Conservation (phyloP, 2,797 vertebrate species). For the Microctenopoma steveboyesi region DNA sequence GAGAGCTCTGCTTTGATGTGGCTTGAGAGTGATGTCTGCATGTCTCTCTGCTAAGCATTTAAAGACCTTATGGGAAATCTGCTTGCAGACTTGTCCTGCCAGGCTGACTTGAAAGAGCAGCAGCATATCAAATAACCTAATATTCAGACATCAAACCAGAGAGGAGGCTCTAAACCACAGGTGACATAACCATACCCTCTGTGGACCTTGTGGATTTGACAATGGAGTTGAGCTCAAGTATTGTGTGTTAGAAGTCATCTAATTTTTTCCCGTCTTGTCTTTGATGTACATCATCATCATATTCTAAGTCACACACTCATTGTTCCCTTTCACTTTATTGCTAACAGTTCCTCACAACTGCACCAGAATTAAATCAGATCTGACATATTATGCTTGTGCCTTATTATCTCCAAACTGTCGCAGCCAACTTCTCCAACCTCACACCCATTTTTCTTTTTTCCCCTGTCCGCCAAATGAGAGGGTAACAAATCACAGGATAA, state of each 20-base stretch:
- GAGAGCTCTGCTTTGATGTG: slow-evolving; percentile 59
- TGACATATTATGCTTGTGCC: slow-evolving; percentile 52
- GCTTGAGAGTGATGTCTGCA: slow-evolving; percentile 47
- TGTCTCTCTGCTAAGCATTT: slow-evolving; percentile 59
- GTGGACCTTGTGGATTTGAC: slow-evolving; percentile 48
- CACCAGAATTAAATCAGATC: slow-evolving; percentile 38
- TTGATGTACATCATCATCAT: slow-evolving; percentile 53
- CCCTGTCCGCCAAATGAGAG: slow-evolving; percentile 33
- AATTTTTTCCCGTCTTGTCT: slow-evolving; percentile 52
- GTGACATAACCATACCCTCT: slow-evolving; percentile 67
- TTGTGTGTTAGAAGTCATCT: slow-evolving; percentile 57
- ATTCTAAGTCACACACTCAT: slow-evolving; percentile 36
- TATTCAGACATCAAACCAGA: slow-evolving; percentile 67
- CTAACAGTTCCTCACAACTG: slow-evolving; percentile 33
- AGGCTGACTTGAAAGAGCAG: slow-evolving; percentile 65
- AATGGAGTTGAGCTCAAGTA: slow-evolving; percentile 57
- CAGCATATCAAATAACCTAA: slow-evolving; percentile 69
- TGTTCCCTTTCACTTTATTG: slow-evolving; percentile 40
- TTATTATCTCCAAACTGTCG: slow-evolving; percentile 55
- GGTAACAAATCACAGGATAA: slow-evolving; percentile 63
- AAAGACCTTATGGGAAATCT: slow-evolving; percentile 68
- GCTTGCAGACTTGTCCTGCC: slow-evolving; percentile 63
- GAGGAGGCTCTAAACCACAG: slow-evolving; percentile 63
- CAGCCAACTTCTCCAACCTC: slow-evolving; percentile 48
- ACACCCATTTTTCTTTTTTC: slow-evolving; percentile 22